Conservation (phyloP, 2,797 vertebrate species). For the Aulostomus chinensis region DNA sequence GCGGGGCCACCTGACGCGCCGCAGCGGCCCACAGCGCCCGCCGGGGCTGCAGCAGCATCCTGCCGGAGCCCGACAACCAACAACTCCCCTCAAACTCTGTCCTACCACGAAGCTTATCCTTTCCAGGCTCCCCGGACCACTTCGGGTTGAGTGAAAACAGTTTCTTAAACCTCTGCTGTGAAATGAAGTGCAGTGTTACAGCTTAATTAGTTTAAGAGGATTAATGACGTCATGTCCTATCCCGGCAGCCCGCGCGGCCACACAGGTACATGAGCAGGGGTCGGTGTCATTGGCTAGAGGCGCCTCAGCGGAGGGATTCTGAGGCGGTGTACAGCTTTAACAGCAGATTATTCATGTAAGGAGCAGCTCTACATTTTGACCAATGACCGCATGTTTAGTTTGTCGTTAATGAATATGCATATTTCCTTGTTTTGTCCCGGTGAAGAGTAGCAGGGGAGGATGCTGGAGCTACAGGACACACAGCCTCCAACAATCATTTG, state of each 20-base stretch:
- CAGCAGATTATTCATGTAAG: not conserved
- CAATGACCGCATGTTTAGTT: too few relatives aligned
- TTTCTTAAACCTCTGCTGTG: not conserved
- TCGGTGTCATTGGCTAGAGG: not conserved
- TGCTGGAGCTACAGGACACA: too few relatives aligned
- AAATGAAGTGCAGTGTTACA: not conserved
- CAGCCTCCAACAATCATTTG: too few relatives aligned
- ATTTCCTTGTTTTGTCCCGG: too few relatives aligned
- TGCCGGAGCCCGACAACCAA: conserved; percentile 5
- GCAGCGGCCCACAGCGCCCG: conserved; percentile 31
- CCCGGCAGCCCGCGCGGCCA: not conserved
- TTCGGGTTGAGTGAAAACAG: not conserved
- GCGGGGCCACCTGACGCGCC: conserved; percentile 23
- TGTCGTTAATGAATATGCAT: too few relatives aligned
- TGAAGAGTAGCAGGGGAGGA: too few relatives aligned
- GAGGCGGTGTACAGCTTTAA: not conserved
- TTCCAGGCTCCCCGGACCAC: not conserved
- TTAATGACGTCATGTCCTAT: conserved; percentile 53
- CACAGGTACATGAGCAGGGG: not conserved
- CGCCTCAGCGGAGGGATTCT: not conserved
- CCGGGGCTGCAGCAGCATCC: conserved; percentile 57
- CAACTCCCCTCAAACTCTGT: not conserved
- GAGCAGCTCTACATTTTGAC: too few relatives aligned
- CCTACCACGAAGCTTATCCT: too few relatives aligned
- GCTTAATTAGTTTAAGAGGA: conserved; percentile 58